Base-by-base conservation (phyloP, 2,797 vertebrate species). In the Fundulus diaphanus region DNA sequence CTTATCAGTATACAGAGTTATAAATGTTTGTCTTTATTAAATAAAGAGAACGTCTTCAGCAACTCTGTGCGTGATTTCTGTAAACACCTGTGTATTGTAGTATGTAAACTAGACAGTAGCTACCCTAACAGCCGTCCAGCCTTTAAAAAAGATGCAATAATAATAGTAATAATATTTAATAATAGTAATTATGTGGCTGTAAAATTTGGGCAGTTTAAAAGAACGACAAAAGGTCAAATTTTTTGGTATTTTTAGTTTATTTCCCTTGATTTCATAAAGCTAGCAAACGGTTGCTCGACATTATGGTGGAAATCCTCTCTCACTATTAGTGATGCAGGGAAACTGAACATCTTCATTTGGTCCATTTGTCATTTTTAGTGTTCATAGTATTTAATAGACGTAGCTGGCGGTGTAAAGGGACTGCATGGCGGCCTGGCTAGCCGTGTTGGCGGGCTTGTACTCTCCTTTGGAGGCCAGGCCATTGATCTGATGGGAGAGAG, bases 391-490 rank as follows among this genome's bases (percentile, higher is more conserved):
- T 94, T 94, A 99, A 89, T 99, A 99, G 72, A 95, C 94, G 0
- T 99, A 99, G 94, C 93, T 96, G 84, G 96, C 95, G 1, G 96
- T 97, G 94, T 95, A 97, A 76, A 99, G 97, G 0, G 98, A 99
- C 90, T 97, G 92, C 11, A 70, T 96, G 59, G 98, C 96, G 77
- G 97, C 88, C 78, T 94, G 24, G 11, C 95, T 93, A n/a, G 95
- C 90, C 65, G 96, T 93, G 70, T 96, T 96, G 0, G 92, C 86
- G 72, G 95, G 90, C 16, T 96, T 93, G 79, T 99, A 99, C 88
- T 98, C 95, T 76, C 98, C 98, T 90, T 95, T 96, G 89, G 97
- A 95, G 72, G 98, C 97, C 84, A 97, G 94, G 81, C 96, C 87
- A 69, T 99, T 99, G 85, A 96, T 98, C 98, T 99, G 88, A 76